Conservation (phyloP, 1,140 invertebrate genomes). For the Drosophila sp. region DNA sequence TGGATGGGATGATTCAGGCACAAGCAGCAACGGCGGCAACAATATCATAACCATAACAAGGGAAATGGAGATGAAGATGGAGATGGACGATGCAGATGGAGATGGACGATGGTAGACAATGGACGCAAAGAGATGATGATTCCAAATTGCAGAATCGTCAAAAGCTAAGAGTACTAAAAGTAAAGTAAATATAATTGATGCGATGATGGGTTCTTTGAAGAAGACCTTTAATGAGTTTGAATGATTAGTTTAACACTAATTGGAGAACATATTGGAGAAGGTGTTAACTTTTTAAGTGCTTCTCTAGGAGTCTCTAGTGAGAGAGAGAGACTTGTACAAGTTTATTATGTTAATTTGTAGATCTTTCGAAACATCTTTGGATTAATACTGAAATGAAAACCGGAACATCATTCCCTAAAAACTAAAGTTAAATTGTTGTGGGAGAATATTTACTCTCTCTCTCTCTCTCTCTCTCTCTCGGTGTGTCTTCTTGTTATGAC, state of each 20-base stretch:
- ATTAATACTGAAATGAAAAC: no score
- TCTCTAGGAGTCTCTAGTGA: no score
- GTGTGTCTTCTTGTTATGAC: conserved; percentile 48
- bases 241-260: not conserved
- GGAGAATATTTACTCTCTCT: not conserved
- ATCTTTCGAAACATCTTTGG: no score
- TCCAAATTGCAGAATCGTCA: conserved; percentile 1
- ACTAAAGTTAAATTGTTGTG: not conserved
- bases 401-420: not conserved
- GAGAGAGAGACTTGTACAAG: no score
- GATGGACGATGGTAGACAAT: not conserved
- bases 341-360: no score
- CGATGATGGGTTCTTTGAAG: no score
- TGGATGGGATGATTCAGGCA: conserved; percentile 67
- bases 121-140: not conserved
- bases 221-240: conserved; percentile 9
- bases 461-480: not conserved
- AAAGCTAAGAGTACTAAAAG: not conserved
- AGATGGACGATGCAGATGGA: not conserved
- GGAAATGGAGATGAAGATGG: conserved; percentile 1
- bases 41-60: conserved; percentile 75
- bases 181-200: not conserved
- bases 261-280: not conserved
- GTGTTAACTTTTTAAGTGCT: not conserved
- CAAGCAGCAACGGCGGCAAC: conserved; percentile 54